Conservation (phyloP, 2,888 invertebrate genomes). For the Neoascia interrupta region DNA sequence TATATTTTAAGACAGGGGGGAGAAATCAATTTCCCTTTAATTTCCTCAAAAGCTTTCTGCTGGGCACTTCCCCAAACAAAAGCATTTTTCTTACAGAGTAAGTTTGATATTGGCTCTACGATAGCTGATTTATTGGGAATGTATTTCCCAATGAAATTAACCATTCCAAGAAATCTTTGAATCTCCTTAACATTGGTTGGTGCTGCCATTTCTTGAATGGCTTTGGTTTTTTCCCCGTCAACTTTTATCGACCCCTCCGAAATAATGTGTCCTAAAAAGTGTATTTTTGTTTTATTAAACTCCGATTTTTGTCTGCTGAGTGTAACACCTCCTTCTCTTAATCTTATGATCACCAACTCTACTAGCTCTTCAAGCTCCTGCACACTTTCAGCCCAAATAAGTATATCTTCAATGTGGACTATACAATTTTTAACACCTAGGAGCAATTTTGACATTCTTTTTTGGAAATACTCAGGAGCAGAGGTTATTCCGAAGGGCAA, state of each 20-base stretch:
- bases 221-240: background rate
- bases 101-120: conserved; percentile 10
- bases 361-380: conserved; percentile 3
- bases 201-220: background rate
- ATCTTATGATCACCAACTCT: background rate
- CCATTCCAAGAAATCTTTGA: background rate
- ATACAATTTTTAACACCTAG: background rate
- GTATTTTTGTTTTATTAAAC: background rate
- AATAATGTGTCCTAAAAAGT: conserved; percentile 1
- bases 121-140: conserved; percentile 2
- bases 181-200: background rate
- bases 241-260: background rate
- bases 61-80: conserved; percentile 9
- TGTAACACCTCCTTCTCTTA: background rate
- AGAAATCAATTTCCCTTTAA: conserved; percentile 11
- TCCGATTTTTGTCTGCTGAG: background rate
- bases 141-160: conserved; percentile 1
- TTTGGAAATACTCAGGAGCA: conserved; percentile 28
- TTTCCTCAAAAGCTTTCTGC: conserved; percentile 2
- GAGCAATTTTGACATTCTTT: background rate
- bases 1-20: conserved; percentile 3
- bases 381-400: background rate
- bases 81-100: conserved; percentile 13
- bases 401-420: background rate
- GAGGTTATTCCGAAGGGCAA: conserved; percentile 33